phyloP scores from a whole-genome alignment of 2,113 vertebrate genomes.

The Dromiciops gliroides region DNA sequence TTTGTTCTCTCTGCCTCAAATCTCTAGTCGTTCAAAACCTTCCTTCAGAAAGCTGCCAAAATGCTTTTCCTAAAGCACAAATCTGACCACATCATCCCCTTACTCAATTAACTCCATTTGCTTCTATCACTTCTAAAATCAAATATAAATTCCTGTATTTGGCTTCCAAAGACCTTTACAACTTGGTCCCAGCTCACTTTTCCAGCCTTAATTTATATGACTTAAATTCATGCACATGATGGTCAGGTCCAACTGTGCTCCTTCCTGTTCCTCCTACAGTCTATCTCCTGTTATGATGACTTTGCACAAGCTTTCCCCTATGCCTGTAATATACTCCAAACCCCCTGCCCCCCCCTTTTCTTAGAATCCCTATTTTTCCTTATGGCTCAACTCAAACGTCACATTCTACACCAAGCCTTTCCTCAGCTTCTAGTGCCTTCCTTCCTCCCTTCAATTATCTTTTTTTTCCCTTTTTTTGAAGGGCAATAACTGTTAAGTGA shows the following conservation, averaged over 20 bases:
- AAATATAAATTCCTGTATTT: background rate
- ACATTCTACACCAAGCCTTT: background rate
- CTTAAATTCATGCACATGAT: background rate
- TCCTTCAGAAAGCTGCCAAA: background rate
- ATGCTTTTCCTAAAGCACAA: background rate
- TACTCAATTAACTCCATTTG: background rate
- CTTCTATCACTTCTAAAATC: background rate
- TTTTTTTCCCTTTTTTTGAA: too few species aligned
- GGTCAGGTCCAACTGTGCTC: background rate
- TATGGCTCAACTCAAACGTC: background rate
- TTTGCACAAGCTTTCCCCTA: background rate
- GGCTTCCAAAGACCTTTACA: background rate
- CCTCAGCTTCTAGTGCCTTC: background rate
- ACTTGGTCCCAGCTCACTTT: background rate
- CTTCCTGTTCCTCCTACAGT: background rate
- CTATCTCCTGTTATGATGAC: background rate
- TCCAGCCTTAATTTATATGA: background rate
- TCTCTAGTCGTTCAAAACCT: background rate
- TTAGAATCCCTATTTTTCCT: background rate
- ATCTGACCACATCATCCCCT: background rate
- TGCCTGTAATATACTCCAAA: background rate
- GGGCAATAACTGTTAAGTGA: too few species aligned
- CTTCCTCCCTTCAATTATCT: background rate
- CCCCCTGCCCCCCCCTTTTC: background rate
- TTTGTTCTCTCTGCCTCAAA: background rate